phyloP scores from a whole-genome alignment of 92 coral and sea anemone species.

The Siderastrea siderea region DNA sequence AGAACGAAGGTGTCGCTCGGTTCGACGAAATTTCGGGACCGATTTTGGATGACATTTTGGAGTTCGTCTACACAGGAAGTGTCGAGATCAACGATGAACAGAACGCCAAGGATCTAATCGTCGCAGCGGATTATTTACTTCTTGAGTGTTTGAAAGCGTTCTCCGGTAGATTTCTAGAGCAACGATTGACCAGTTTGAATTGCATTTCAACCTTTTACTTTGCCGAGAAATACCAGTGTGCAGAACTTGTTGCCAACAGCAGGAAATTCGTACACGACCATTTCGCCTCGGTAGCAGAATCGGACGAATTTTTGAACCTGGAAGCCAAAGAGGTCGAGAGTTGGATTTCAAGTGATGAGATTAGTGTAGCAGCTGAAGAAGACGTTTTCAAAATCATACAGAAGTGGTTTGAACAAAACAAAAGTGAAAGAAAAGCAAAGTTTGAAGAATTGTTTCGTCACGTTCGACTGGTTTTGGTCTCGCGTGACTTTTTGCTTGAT shows the following conservation, averaged over 20 bases:
- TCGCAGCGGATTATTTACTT: conserved; percentile 14
- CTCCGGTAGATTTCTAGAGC: conserved; percentile 11
- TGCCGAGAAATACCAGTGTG: conserved; percentile 26
- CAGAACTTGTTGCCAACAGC: background rate
- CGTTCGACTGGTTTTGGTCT: no score
- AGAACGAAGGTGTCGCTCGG: conserved; percentile 6
- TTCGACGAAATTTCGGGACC: conserved; percentile 21
- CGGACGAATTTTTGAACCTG: conserved; percentile 13
- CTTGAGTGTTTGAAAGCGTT: background rate
- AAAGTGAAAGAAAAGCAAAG: no score
- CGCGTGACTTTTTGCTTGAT: no score
- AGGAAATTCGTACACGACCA: background rate
- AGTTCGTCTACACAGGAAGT: conserved; percentile 23
- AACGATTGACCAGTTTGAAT: background rate
- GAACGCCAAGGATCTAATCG: background rate
- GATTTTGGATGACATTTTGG: conserved; percentile 7
- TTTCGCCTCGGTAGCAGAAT: conserved; percentile 1
- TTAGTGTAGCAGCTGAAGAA: no score
- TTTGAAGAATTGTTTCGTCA: no score
- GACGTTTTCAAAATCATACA: no score
- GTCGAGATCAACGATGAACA: background rate
- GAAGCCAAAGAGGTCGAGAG: background rate
- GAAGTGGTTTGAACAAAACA: no score
- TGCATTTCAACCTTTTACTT: background rate
- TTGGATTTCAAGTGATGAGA: conserved; percentile 26